Evolutionary conservation across 2,797 vertebrate species (phyloP).

Genomic region (Gephyroberyx darwinii): DNA sequence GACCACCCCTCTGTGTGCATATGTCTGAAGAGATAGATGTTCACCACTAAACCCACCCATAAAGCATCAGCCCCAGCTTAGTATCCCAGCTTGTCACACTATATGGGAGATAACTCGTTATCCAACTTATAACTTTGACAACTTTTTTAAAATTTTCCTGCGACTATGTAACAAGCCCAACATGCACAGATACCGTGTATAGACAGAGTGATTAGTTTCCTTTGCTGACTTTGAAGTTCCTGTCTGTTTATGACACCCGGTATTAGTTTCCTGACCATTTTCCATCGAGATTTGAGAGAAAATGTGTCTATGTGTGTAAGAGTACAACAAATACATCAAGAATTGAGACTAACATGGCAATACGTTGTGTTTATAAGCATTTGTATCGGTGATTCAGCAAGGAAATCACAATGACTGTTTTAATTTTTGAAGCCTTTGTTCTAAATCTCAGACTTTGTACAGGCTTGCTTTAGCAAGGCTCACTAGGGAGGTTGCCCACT

Average conservation of each 20-base stretch:
- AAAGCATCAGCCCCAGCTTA: slow-evolving; percentile 7
- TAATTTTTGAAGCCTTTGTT: slow-evolving; percentile 10
- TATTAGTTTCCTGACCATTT: slow-evolving; percentile 42
- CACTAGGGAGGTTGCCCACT: slow-evolving; percentile 29
- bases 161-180: background rate
- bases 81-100: background rate
- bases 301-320: slow-evolving; percentile 30
- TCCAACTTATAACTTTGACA: too few relatives aligned
- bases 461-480: slow-evolving; percentile 17
- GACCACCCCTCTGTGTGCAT: slow-evolving; percentile 19
- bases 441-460: slow-evolving; percentile 31
- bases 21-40: slow-evolving; percentile 42
- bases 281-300: slow-evolving; percentile 35
- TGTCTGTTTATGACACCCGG: slow-evolving; percentile 30
- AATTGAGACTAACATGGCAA: slow-evolving; percentile 17
- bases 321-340: slow-evolving; percentile 16
- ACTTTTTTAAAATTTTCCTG: background rate
- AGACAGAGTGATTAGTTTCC: slow-evolving; percentile 22
- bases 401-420: background rate
- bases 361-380: slow-evolving; percentile 7
- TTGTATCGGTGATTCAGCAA: background rate
- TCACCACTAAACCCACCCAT: background rate
- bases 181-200: background rate
- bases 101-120: background rate
- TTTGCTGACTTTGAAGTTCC: background rate